phyloP scores from a whole-genome alignment of 2,888 invertebrate species.

The Drosophila pseudotakahashii region DNA sequence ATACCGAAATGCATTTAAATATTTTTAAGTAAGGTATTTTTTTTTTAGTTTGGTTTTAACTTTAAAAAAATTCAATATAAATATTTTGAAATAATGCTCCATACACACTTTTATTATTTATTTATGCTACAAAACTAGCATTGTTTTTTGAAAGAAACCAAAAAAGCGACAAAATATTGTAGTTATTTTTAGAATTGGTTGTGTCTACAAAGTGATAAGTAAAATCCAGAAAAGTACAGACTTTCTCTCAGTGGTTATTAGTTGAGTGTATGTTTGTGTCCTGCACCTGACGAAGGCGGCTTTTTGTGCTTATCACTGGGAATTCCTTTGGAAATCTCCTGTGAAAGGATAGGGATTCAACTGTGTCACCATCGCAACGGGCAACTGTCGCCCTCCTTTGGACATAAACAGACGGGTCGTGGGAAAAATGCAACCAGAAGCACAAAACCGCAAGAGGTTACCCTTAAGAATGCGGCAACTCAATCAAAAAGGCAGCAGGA shows the following conservation, averaged over 20 bases:
- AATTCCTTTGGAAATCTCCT: not conserved
- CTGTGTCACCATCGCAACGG: slow-evolving; percentile 1
- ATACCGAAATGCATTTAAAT: no score
- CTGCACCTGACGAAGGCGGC: not conserved
- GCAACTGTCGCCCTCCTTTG: not conserved
- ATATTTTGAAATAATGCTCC: no score
- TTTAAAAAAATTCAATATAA: no score
- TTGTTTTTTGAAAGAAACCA: no score
- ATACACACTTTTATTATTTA: no score
- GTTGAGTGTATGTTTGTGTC: no score
- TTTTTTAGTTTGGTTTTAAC: no score
- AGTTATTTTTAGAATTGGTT: no score
- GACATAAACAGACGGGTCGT: slow-evolving; percentile 3
- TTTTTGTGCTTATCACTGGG: not conserved
- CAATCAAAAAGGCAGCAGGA: slow-evolving; percentile 4
- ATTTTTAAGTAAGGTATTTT: no score
- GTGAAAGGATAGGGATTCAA: not conserved
- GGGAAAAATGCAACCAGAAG: slow-evolving; percentile 5
- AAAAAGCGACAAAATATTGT: no score
- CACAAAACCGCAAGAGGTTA: slow-evolving; percentile 11
- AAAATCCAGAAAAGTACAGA: not conserved
- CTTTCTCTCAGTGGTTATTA: not conserved
- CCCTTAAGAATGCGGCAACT: slow-evolving; percentile 13
- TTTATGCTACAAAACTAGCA: no score
- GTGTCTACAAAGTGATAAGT: no score